These are phyloP conservation scores for Decapterus maruadsi DNA, from an alignment of 2,797 vertebrate species.

Conservation along the genomic window DNA sequence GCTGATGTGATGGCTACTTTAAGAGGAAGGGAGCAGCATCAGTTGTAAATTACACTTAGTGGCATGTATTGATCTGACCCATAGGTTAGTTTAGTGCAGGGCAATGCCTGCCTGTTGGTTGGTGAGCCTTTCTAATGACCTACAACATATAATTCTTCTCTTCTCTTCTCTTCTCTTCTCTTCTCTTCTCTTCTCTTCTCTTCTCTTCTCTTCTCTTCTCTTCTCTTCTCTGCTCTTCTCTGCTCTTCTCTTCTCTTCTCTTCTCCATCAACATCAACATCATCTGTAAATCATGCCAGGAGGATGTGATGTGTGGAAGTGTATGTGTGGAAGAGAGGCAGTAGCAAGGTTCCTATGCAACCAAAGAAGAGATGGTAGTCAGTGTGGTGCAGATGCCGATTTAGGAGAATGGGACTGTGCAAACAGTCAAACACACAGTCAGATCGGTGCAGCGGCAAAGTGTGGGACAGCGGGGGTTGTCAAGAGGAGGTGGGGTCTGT, in stretches of 20 bases:
- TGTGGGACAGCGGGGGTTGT: conserved; percentile 60
- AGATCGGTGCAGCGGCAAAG: conserved; percentile 50
- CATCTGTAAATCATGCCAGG: background rate
- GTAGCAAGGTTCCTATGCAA: background rate
- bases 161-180: background rate
- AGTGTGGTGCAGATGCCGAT: conserved; percentile 22
- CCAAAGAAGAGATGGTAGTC: conserved; percentile 14
- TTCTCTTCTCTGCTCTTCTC: background rate
- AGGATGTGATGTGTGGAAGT: background rate
- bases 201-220: conserved; percentile 3
- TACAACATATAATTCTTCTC: conserved; percentile 19
- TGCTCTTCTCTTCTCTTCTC: background rate
- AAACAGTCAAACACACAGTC: conserved; percentile 51
- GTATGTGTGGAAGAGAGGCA: conserved; percentile 24
- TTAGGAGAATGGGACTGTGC: conserved; percentile 25
- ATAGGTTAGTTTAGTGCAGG: conserved; percentile 34
- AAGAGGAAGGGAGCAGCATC: conserved; percentile 27
- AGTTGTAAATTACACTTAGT: conserved; percentile 59
- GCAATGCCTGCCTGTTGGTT: conserved; percentile 21
- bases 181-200: conserved; percentile 3
- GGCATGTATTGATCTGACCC: conserved; percentile 64
- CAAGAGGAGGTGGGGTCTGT: conserved; percentile 79
- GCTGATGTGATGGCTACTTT: conserved; percentile 34
- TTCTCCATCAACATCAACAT: background rate
- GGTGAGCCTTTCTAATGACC: background rate